Conservation (phyloP, 2,888 invertebrate genomes). For the Sylvicola cinctus region DNA sequence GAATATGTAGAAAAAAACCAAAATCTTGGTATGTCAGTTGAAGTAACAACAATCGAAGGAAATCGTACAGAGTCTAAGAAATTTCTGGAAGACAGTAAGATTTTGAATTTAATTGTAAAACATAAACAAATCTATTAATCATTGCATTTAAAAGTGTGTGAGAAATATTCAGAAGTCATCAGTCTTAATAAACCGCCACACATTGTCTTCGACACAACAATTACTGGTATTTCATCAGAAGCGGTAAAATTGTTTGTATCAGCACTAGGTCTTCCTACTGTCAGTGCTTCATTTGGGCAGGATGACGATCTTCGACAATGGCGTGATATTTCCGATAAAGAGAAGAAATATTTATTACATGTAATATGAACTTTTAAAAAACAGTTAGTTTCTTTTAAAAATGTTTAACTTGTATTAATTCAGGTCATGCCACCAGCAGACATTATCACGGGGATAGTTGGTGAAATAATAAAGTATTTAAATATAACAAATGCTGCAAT, state of each 20-base stretch:
- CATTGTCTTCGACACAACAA: slow-evolving; percentile 62
- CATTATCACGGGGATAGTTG: slow-evolving; percentile 57
- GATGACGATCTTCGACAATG: slow-evolving; percentile 65
- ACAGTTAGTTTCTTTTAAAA: too few relatives aligned
- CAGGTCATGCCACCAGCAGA: slow-evolving; percentile 61
- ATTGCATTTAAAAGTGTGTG: slow-evolving; percentile 37
- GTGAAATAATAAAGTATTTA: slow-evolving; percentile 59
- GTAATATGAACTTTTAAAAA: too few relatives aligned
- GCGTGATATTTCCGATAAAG: slow-evolving; percentile 47
- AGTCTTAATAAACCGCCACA: slow-evolving; percentile 47
- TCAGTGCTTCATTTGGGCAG: slow-evolving; percentile 71
- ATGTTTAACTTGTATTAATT: too few relatives aligned
- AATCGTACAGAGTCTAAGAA: slow-evolving; percentile 53
- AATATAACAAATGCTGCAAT: slow-evolving; percentile 85
- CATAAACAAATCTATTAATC: neutral
- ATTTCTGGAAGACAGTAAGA: slow-evolving; percentile 46
- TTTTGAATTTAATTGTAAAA: slow-evolving; percentile 1
- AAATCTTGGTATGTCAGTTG: slow-evolving; percentile 34
- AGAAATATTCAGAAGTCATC: slow-evolving; percentile 43
- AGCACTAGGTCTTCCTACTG: slow-evolving; percentile 59
- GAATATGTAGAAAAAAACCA: slow-evolving; percentile 50
- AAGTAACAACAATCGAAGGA: slow-evolving; percentile 37
- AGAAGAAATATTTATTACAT: slow-evolving; percentile 52
- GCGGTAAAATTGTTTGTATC: slow-evolving; percentile 67
- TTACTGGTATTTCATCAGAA: slow-evolving; percentile 61